These are phyloP conservation scores for Eriosoma lanigerum DNA, from an alignment of 1,140 invertebrate species.

Conservation along the genomic window DNA sequence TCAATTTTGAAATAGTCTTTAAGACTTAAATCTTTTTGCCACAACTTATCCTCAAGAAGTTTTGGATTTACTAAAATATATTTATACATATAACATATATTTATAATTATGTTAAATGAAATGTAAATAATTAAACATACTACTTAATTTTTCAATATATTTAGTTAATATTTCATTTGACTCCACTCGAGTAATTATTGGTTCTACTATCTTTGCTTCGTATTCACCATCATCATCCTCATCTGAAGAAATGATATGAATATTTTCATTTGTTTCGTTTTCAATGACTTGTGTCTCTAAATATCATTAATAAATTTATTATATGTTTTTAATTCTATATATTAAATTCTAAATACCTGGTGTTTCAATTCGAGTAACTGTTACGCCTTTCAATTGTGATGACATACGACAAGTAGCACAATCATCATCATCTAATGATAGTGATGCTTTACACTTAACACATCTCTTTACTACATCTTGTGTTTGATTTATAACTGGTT, in stretches of 20 bases:
- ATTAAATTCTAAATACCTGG: not conserved
- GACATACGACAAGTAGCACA: constrained; percentile 31
- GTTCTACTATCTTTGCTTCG: not conserved
- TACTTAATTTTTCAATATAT: not conserved
- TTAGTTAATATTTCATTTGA: not conserved
- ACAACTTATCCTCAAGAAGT: constrained; percentile 17
- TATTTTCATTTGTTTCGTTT: not conserved
- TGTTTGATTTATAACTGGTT: not conserved
- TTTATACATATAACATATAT: not conserved
- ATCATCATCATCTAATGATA: not conserved
- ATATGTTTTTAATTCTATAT: not conserved
- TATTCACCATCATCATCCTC: constrained; percentile 18
- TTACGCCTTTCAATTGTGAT: constrained; percentile 32
- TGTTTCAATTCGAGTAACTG: constrained; percentile 29
- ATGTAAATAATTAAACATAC: not conserved
- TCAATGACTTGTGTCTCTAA: not conserved
- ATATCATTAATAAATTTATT: not conserved
- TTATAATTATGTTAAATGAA: not conserved
- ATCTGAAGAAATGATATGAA: not conserved
- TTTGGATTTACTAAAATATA: constrained; percentile 2
- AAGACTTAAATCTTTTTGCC: constrained; percentile 66
- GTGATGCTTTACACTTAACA: not conserved
- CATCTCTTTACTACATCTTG: constrained; percentile 4
- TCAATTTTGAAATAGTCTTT: constrained; percentile 77
- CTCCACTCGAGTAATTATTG: not conserved